Conservation (phyloP, 1,140 invertebrate species). For the Ericerus pela region DNA sequence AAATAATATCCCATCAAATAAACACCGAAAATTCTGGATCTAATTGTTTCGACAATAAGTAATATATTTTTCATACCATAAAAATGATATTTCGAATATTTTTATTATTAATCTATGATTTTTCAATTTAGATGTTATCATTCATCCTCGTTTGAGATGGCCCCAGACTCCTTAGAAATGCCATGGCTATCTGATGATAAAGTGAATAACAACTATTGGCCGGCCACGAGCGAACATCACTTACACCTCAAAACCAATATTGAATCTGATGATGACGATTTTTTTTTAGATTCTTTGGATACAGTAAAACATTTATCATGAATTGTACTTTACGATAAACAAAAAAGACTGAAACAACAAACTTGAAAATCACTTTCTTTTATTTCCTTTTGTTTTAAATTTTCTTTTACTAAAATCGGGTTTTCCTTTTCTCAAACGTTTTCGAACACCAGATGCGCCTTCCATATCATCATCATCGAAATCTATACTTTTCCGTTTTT, state of each 20-base stretch:
- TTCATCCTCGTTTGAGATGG: background rate
- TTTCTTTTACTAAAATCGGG: constrained; percentile 8
- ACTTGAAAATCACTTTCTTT: background rate
- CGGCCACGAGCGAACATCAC: background rate
- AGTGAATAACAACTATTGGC: background rate
- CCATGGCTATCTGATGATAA: background rate
- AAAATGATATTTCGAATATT: too few relatives aligned
- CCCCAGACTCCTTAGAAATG: constrained; percentile 5
- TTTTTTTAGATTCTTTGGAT: too few relatives aligned
- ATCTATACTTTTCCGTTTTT: constrained; percentile 46
- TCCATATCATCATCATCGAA: constrained; percentile 60
- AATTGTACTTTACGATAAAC: too few relatives aligned
- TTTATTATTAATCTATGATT: too few relatives aligned
- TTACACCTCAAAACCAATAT: background rate
- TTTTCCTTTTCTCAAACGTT: constrained; percentile 46
- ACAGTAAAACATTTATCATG: too few relatives aligned
- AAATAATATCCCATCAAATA: too few relatives aligned
- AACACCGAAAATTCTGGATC: too few relatives aligned
- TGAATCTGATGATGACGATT: background rate
- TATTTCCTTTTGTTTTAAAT: constrained; percentile 14
- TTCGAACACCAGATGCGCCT: constrained; percentile 56
- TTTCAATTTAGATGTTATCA: background rate
- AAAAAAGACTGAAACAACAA: too few relatives aligned
- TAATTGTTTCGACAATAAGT: too few relatives aligned
- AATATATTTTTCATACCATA: too few relatives aligned